A percentile compares a stretch with the other conserved stretches of the same genome.
Conservation (phyloP, 2,113 vertebrate species). For the Hippoglossus stenolepis region DNA sequence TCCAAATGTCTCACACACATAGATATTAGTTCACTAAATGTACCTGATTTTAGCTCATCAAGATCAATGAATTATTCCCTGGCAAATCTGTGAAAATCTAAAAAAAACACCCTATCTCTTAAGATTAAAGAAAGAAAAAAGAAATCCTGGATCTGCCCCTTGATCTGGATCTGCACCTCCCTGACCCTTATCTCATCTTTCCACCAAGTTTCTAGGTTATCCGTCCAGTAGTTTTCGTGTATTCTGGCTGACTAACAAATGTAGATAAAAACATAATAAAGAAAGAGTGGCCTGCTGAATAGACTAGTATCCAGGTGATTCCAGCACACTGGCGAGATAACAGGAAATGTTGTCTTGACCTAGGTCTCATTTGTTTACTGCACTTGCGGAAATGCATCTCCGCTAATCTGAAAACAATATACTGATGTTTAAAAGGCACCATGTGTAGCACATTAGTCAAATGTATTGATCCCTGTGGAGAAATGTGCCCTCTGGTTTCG, state of each 20-base stretch:
- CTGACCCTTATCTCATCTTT: no score
- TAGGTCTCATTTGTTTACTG: not conserved
- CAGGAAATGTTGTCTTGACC: not conserved
- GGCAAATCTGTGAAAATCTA: no score
- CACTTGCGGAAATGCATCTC: not conserved
- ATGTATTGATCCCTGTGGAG: slow-evolving; percentile 2
- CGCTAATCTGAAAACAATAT: not conserved
- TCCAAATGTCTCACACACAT: not conserved
- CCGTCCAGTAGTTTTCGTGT: not conserved
- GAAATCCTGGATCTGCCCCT: no score
- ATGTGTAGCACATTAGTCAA: not conserved
- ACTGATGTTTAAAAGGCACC: not conserved
- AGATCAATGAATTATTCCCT: no score
- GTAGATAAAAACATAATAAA: no score
- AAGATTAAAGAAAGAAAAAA: no score
- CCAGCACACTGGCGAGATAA: not conserved
- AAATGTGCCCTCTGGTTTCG: not conserved
- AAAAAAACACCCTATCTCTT: no score
- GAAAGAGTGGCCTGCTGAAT: no score
- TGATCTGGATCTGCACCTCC: no score
- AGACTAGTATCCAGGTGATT: not conserved
- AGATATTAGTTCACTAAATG: not conserved
- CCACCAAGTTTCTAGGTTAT: not conserved
- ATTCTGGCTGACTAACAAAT: not conserved
- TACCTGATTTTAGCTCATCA: no score